These are phyloP conservation scores for Mycalesis mineus DNA, from an alignment of 2,888 invertebrate genomes.

Conservation along the genomic window DNA sequence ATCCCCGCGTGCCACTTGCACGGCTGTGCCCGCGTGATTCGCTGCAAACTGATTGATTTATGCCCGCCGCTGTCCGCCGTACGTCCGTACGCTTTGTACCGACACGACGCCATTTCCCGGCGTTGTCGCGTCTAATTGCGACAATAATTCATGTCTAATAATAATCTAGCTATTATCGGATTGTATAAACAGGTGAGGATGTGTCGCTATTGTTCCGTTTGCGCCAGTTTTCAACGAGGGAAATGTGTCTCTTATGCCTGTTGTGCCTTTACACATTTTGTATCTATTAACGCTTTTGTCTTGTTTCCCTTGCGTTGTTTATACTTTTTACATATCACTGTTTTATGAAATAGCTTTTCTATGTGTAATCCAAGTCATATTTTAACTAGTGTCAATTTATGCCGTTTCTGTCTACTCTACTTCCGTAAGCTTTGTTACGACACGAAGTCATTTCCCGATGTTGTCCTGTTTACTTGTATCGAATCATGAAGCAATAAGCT, in stretches of 20 bases:
- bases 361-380: too few species aligned
- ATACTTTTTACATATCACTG: too few species aligned
- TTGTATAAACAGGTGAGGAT: conserved; percentile 48
- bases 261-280: not conserved
- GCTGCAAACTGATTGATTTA: conserved; percentile 46
- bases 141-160: conserved; percentile 72
- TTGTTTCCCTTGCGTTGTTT: not conserved
- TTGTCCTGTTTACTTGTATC: too few species aligned
- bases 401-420: too few species aligned
- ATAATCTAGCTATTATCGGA: conserved; percentile 73
- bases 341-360: too few species aligned
- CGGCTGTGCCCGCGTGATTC: conserved; percentile 26
- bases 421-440: too few species aligned
- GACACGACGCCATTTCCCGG: conserved; percentile 53
- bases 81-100: conserved; percentile 35
- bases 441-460: too few species aligned
- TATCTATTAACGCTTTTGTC: not conserved
- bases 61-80: conserved; percentile 36
- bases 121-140: conserved; percentile 67
- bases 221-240: conserved; percentile 12
- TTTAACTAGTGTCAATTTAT: too few species aligned
- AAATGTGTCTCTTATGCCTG: conserved; percentile 5
- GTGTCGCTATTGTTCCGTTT: conserved; percentile 30
- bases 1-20: conserved; percentile 1
- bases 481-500: too few species aligned